Conservation (phyloP, 1,140 invertebrate species). For the Eciton burchellii region DNA sequence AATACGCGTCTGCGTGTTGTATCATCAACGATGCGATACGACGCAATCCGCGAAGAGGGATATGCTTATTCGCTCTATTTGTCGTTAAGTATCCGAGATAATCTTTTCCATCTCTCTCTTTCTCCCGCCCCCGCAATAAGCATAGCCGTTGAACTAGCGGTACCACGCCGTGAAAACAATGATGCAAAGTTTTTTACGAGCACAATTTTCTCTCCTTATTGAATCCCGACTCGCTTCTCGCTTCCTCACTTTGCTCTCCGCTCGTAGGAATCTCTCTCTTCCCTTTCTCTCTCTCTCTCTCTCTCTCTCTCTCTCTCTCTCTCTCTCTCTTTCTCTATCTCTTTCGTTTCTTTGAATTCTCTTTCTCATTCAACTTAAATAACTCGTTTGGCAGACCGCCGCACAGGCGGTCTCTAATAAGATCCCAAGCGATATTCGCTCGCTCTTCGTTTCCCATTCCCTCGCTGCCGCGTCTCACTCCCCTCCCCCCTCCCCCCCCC, state of each 20-base stretch:
- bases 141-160: constrained; percentile 61
- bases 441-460: constrained; percentile 58
- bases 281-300: constrained; percentile 23
- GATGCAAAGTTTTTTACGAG: constrained; percentile 51
- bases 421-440: constrained; percentile 80
- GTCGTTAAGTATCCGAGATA: background rate
- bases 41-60: background rate
- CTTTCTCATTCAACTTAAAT: constrained; percentile 77
- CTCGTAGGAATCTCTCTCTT: constrained; percentile 20
- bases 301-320: constrained; percentile 1
- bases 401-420: constrained; percentile 80
- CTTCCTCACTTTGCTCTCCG: constrained; percentile 13
- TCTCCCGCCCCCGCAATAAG: too few species aligned
- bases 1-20: background rate
- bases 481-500: background rate
- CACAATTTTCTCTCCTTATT: constrained; percentile 11
- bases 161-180: constrained; percentile 51
- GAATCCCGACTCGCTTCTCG: constrained; percentile 45
- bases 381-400: constrained; percentile 78
- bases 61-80: background rate
- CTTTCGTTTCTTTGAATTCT: constrained; percentile 17
- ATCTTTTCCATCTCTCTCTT: constrained; percentile 51
- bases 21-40: background rate
- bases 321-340: constrained; percentile 36
- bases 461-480: constrained; percentile 14